Percentiles rank a stretch among this genome's conserved stretches.
Conservation (phyloP, 1,140 invertebrate genomes). For the Drosophila kepulauana region DNA sequence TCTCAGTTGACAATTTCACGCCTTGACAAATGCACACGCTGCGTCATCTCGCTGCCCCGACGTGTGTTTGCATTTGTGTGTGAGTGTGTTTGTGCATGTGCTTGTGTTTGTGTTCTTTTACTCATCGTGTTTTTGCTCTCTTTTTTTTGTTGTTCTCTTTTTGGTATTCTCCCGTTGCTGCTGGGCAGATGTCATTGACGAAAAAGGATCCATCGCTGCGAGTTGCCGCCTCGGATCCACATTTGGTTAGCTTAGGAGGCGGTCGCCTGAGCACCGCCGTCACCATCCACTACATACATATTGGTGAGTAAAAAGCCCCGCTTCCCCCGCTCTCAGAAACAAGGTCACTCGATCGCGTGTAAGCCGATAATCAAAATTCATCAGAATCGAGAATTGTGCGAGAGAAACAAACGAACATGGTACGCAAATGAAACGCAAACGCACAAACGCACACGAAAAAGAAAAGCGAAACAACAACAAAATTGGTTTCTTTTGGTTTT, state of each 20-base stretch:
- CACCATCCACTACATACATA: conserved; percentile 93
- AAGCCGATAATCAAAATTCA: conserved; percentile 50
- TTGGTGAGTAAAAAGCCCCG: conserved; percentile 86
- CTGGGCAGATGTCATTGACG: conserved; percentile 83
- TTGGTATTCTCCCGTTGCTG: conserved; percentile 1
- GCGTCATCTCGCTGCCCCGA: conserved; percentile 15
- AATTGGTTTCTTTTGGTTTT: too few species aligned
- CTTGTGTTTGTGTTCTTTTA: conserved; percentile 5
- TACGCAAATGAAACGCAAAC: conserved; percentile 47
- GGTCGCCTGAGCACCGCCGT: conserved; percentile 95
- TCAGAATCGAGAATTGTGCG: conserved; percentile 6
- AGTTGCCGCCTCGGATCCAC: conserved; percentile 94
- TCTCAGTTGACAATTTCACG: conserved; percentile 58
- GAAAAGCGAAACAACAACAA: conserved; percentile 8
- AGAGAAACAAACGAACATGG: conserved; percentile 20
- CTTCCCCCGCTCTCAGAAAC: neutral
- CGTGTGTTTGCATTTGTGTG: neutral
- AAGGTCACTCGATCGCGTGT: conserved; percentile 52
- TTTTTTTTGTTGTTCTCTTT: neutral
- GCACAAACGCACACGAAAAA: conserved; percentile 18
- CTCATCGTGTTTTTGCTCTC: conserved; percentile 16
- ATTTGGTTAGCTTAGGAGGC: conserved; percentile 95
- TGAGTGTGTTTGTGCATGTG: neutral
- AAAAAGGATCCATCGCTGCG: conserved; percentile 85
- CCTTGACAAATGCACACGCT: conserved; percentile 47